Base-by-base conservation (phyloP, 2,113 vertebrate species). In the Micromys minutus region DNA sequence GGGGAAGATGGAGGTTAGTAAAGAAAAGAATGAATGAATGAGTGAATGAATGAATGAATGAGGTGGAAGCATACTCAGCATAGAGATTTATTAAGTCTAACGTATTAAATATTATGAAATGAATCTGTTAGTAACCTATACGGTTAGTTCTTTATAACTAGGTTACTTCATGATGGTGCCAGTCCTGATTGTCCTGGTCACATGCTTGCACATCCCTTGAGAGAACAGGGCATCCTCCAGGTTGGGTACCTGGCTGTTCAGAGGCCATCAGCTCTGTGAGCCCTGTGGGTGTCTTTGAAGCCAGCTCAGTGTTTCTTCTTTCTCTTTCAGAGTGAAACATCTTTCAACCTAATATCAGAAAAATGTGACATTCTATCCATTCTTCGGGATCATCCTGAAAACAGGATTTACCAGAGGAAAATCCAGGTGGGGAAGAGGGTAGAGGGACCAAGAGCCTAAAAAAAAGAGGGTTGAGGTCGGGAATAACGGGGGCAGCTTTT, bases 281-380 rank as follows among this genome's bases (percentile, higher is more conserved):
- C 36, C 22, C 52, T 26, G 0, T 10, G 0, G 36, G n/a, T 22
- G 16, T 45, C 63, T 83, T 65, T 26, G 59, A 91, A 76, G 42
- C 45, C 0, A 50, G 83, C 76, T 83, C 79, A 59, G 63, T 16
- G 6, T 52, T 47, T 52, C 95, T 81, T 42, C 81, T 90, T 80
- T 89, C 50, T 57, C 63, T 97, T 98, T 91, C 94, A 98, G 97
- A 97, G 95, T 81, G 97, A 97, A 95, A 94, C 97, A 96, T 93
- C 96, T 57, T 97, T 95, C 91, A 89, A 94, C 74, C 96, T 99
- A 4, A 97, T 99, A 96, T 98, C 98, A 69, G 83, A 96, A 91
- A 98, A 97, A 96, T 98, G 98, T 97, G 98, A 99, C 97, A 98
- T 99, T 50, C 97, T 98, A 5, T 97, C 98, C 29, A 96, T 98